These are phyloP conservation scores for Pemphredon lugubris DNA, from an alignment of 2,888 invertebrate genomes.

Conservation along the genomic window DNA sequence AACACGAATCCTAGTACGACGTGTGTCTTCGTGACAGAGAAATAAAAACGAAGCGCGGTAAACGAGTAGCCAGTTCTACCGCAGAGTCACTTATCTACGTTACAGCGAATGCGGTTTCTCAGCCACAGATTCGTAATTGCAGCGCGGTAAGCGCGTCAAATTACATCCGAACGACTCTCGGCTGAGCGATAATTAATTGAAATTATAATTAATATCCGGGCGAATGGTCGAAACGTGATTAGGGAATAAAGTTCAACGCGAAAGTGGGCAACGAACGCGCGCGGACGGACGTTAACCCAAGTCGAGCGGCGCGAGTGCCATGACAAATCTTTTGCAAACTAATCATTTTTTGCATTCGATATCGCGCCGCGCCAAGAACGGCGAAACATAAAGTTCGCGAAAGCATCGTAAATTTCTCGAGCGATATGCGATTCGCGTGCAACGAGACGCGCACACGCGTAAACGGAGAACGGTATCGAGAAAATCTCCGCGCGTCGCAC, in stretches of 20 bases:
- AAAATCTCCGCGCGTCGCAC: constrained; percentile 16
- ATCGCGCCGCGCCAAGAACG: background rate
- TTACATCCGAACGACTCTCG: constrained; percentile 29
- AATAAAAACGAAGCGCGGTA: constrained; percentile 31
- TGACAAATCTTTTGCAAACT: no score
- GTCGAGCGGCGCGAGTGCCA: no score
- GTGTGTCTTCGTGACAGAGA: background rate
- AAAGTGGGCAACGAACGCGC: no score
- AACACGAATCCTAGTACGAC: background rate
- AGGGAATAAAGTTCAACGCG: no score
- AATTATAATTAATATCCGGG: constrained; percentile 5
- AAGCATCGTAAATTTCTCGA: no score
- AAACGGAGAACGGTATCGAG: constrained; percentile 16
- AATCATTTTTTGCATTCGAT: no score
- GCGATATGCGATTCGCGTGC: background rate
- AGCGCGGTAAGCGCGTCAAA: constrained; percentile 29
- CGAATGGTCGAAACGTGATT: no score
- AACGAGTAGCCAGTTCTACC: constrained; percentile 30
- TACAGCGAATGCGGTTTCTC: constrained; percentile 29
- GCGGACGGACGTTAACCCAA: no score
- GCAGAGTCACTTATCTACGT: constrained; percentile 32
- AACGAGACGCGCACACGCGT: background rate
- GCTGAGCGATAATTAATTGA: constrained; percentile 23
- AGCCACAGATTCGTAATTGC: constrained; percentile 30
- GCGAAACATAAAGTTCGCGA: no score